Percentiles rank a stretch among this genome's conserved stretches.
phyloP scores from a whole-genome alignment of 1,140 invertebrate genomes.

The Sarcophaga bullata region DNA sequence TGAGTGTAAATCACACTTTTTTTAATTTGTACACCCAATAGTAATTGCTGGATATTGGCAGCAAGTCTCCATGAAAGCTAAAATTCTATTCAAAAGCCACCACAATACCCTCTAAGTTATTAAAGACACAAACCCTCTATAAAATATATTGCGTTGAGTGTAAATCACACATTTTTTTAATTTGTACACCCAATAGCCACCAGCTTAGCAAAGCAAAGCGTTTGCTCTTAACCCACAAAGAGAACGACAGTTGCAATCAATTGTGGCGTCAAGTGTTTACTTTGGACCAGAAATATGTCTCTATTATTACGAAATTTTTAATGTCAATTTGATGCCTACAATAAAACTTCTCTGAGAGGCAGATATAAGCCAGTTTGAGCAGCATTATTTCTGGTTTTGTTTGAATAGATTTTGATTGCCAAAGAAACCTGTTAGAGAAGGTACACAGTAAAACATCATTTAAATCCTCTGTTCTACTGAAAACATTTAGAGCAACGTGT shows the following conservation, averaged over 20 bases:
- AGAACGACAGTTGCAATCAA: neutral
- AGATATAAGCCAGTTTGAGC: neutral
- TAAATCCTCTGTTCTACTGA: neutral
- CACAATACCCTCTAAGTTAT: too few species aligned
- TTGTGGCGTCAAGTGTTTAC: neutral
- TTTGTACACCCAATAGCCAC: neutral
- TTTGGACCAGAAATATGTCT: constrained; percentile 10
- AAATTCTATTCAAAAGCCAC: too few species aligned
- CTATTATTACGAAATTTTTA: constrained; percentile 31
- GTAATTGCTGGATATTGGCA: too few species aligned
- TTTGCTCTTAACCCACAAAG: neutral
- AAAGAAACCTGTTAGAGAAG: constrained; percentile 25
- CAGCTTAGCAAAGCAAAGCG: neutral
- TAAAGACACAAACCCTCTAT: too few species aligned
- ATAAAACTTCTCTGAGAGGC: constrained; percentile 16
- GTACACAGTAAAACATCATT: neutral
- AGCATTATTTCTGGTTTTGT: too few species aligned
- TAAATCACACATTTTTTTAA: too few species aligned
- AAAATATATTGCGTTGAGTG: too few species aligned
- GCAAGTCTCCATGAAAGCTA: too few species aligned
- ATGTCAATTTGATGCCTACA: constrained; percentile 36
- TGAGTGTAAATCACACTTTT: too few species aligned
- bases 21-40: too few species aligned
- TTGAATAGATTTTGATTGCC: neutral
- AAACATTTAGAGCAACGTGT: neutral